Evolutionary conservation across 2,113 vertebrate species (phyloP), one percentile per base, ranked within the genome.

Genomic region (Guaruba guarouba): DNA sequence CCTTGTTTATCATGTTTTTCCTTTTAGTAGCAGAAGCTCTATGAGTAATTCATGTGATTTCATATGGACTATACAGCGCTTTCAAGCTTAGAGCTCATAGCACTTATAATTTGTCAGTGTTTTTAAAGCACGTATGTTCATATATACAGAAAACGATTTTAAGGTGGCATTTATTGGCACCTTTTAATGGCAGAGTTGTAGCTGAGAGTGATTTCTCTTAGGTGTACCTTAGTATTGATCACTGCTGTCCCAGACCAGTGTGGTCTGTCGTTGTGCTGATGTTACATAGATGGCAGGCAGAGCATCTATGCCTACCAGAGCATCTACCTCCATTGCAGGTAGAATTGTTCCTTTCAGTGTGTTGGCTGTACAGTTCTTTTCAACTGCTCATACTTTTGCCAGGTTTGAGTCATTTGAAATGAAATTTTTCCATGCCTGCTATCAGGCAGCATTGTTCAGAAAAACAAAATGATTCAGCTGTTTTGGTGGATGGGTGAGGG

Each of bases 401-500:
- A 66, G 52, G 46, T 66, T 88, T 77, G 41, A 94, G 64, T 88
- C 1, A 77, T 68, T 86, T 48, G 37, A 75, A 86, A 39, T 31
- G 24, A 81, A 84, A 22, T 93, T 82, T 84, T 84, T 71, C 77
- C 28, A 7, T 27, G 88, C 57, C 80, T 75, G 69, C 29, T 46
- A 15, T 88, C 57, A 39, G 71, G 57, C 57, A 1, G 48, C 73
- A 76, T 90, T 88, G 69, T 92, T 97, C 2, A 4, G 76, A 75
- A 78, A 88, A 92, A 51, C 86, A 92, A 76, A 94, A 59, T 94
- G 92, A 93, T 88, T 96, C 93, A 96, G 88, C 69, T 59, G 0
- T 79, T 95, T 92, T 1, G 10, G 86, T 78, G 77, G 4, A 27
- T 15, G 82, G 64, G 31, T 20, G 37, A 84, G 62, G 57, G 62